These are phyloP conservation scores for Macrotis lagotis DNA, from an alignment of 2,113 vertebrate species.

Conservation along the genomic window DNA sequence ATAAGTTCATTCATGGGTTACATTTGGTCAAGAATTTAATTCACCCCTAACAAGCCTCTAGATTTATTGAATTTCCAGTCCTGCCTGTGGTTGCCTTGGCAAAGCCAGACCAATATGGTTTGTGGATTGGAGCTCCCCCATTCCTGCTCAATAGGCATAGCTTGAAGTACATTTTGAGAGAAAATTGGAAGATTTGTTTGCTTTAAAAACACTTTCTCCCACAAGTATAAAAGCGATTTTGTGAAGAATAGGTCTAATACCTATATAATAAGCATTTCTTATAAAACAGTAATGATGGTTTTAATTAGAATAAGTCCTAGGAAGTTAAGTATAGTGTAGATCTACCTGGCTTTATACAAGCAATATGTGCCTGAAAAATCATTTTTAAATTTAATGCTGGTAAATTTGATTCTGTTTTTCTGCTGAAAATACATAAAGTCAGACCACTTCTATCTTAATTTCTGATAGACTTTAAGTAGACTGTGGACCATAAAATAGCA, in stretches of 20 bases:
- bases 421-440: constrained; percentile 33
- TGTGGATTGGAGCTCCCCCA: too few relatives aligned
- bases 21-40: too few relatives aligned
- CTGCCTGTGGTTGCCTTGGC: too few relatives aligned
- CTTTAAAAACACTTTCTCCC: constrained; percentile 30
- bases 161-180: not conserved
- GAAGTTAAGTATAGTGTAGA: constrained; percentile 27
- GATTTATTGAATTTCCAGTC: too few relatives aligned
- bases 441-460: not conserved
- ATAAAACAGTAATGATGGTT: constrained; percentile 43
- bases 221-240: constrained; percentile 69
- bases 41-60: too few relatives aligned
- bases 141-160: too few relatives aligned
- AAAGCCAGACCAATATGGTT: too few relatives aligned
- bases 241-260: not conserved
- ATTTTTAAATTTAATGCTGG: constrained; percentile 17
- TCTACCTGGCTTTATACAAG: constrained; percentile 3
- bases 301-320: constrained; percentile 30
- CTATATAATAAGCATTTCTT: constrained; percentile 59
- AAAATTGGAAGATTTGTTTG: constrained; percentile 60
- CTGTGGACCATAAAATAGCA: constrained; percentile 64
- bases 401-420: constrained; percentile 4
- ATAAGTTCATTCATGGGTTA: too few relatives aligned
- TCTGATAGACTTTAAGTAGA: constrained; percentile 49
- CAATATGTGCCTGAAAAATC: constrained; percentile 20